Conservation (phyloP, 2,888 invertebrate species). For the Celastrina argiolus region DNA sequence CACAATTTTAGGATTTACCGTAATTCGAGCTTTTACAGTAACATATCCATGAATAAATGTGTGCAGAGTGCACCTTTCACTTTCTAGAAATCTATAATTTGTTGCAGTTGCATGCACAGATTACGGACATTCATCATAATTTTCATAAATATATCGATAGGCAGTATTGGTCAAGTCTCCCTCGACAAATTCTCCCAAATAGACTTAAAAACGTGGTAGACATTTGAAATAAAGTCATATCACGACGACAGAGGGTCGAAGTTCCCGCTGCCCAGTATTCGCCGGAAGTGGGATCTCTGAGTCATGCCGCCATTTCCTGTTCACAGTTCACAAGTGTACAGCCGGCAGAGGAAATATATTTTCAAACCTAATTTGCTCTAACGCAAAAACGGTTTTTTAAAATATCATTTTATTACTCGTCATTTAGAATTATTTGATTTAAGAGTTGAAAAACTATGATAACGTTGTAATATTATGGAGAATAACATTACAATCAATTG, state of each 20-base stretch:
- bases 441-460: background rate
- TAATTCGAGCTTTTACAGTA: too few species aligned
- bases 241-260: background rate
- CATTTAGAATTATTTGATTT: background rate
- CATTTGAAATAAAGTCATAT: background rate
- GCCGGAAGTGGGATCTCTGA: slow-evolving; percentile 2
- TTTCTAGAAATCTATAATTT: too few species aligned
- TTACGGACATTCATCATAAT: too few species aligned
- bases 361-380: background rate
- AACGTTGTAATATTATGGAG: too few species aligned
- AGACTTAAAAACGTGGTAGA: background rate
- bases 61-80: too few species aligned
- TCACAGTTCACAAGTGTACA: slow-evolving; percentile 1
- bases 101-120: too few species aligned
- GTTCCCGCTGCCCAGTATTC: background rate
- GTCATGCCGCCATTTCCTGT: background rate
- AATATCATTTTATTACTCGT: background rate
- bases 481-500: too few species aligned
- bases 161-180: background rate
- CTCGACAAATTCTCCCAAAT: background rate
- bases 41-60: too few species aligned
- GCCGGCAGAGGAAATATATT: slow-evolving; percentile 1
- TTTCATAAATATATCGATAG: too few species aligned
- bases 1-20: too few species aligned
- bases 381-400: background rate